These are phyloP conservation scores for Formica selysi DNA, from an alignment of 1,140 invertebrate species.

Conservation along the genomic window DNA sequence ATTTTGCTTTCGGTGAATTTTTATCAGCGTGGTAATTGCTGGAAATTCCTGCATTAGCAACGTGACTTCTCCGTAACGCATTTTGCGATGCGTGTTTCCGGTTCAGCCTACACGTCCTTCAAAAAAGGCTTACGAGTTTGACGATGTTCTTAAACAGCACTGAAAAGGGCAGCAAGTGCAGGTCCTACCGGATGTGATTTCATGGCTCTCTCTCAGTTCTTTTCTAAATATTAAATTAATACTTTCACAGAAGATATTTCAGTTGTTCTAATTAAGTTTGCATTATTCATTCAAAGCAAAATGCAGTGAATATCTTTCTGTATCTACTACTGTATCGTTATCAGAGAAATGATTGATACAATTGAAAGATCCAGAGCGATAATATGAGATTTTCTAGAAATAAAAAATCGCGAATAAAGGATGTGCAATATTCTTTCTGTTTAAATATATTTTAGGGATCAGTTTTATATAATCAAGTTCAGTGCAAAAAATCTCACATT, in stretches of 20 bases:
- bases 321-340: too few relatives aligned
- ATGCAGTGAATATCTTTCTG: neutral
- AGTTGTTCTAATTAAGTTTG: neutral
- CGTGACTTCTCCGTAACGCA: slow-evolving; percentile 10
- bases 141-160: neutral
- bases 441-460: too few relatives aligned
- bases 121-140: slow-evolving; percentile 20
- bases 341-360: too few relatives aligned
- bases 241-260: slow-evolving; percentile 2
- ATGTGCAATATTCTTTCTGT: too few relatives aligned
- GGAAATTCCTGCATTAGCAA: neutral
- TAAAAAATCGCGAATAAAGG: too few relatives aligned
- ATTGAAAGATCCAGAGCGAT: too few relatives aligned
- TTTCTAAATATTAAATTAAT: slow-evolving; percentile 38
- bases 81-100: slow-evolving; percentile 45
- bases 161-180: neutral
- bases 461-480: too few relatives aligned
- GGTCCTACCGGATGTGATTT: neutral
- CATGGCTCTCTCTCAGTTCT: neutral
- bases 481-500: too few relatives aligned
- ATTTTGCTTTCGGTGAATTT: neutral
- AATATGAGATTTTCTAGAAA: too few relatives aligned
- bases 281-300: slow-evolving; percentile 5
- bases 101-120: slow-evolving; percentile 24
- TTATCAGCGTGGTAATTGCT: neutral